These are phyloP conservation scores for Vulpes ferrilata DNA, from an alignment of 2,113 vertebrate species.

Conservation along the genomic window DNA sequence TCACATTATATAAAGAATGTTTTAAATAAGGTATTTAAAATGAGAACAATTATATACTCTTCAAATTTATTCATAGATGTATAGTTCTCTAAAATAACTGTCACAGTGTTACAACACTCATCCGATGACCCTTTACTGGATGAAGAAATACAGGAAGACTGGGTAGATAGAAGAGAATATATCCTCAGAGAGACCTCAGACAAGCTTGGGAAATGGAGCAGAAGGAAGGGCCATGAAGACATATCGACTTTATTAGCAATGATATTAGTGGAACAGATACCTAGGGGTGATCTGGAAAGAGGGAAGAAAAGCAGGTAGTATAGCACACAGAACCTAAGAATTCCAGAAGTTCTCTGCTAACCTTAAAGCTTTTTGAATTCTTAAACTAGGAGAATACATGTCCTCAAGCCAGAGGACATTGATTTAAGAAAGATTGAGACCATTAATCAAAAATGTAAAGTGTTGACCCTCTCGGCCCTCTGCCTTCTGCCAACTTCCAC, in stretches of 20 bases:
- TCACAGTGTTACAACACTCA: not conserved
- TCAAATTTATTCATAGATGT: not conserved
- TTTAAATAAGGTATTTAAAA: not conserved
- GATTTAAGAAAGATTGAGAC: not conserved
- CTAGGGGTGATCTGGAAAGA: not conserved
- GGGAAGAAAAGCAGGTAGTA: not conserved
- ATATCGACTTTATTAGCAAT: not conserved
- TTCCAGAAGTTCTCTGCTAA: not conserved
- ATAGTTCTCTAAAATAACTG: not conserved
- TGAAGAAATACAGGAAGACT: not conserved
- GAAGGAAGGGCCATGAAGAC: not conserved
- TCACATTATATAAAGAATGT: not conserved
- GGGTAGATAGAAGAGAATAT: not conserved
- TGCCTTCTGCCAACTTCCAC: not conserved
- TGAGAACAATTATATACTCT: not conserved
- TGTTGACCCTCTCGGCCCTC: not conserved
- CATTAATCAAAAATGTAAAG: not conserved
- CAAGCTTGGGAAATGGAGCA: not conserved
- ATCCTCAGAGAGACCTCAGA: not conserved
- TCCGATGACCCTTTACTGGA: not conserved
- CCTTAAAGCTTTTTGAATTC: not conserved
- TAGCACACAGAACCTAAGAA: not conserved
- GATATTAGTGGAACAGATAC: not conserved
- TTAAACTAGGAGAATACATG: not conserved
- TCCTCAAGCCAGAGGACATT: not conserved